Evolutionary conservation across 2,888 invertebrate species (phyloP).

Genomic region (Coremacera marginata): DNA sequence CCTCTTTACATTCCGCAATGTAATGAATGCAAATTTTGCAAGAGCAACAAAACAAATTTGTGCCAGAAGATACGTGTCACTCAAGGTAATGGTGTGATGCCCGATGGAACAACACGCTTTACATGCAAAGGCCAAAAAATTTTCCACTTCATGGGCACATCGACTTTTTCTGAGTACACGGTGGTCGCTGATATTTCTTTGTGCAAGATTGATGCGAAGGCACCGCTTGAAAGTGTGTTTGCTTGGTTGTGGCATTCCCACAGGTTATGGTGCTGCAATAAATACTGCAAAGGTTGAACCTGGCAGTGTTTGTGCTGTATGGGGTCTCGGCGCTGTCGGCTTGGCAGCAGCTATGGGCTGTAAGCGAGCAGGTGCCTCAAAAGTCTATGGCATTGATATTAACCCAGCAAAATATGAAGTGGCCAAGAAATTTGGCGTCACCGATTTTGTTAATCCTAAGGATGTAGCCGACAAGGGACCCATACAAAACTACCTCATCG

Average conservation of each 20-base stretch:
- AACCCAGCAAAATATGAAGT: too few species aligned
- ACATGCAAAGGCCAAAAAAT: too few species aligned
- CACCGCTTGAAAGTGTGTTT: constrained; percentile 89
- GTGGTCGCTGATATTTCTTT: constrained; percentile 95
- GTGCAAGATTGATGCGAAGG: constrained; percentile 86
- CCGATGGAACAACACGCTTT: too few species aligned
- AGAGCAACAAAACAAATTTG: constrained; percentile 94
- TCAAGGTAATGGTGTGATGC: too few species aligned
- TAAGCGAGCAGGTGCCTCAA: constrained; percentile 84
- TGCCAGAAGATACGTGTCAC: too few species aligned
- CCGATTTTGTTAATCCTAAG: too few species aligned
- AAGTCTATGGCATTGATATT: constrained; percentile 90
- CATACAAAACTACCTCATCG: too few species aligned
- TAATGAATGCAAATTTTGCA: constrained; percentile 95
- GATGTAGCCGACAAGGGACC: too few species aligned
- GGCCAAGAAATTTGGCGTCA: too few species aligned
- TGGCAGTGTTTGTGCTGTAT: constrained; percentile 89
- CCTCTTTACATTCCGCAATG: constrained; percentile 98
- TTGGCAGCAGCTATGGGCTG: constrained; percentile 91
- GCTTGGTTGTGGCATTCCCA: constrained; percentile 93
- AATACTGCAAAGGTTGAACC: constrained; percentile 93
- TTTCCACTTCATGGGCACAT: too few species aligned
- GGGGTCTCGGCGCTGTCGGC: constrained; percentile 95
- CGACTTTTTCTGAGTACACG: too few species aligned
- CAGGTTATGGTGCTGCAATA: constrained; percentile 94